phyloP scores from a whole-genome alignment of 35 echinoderm and acorn worm species.

The Ophiothrix spiculata region DNA sequence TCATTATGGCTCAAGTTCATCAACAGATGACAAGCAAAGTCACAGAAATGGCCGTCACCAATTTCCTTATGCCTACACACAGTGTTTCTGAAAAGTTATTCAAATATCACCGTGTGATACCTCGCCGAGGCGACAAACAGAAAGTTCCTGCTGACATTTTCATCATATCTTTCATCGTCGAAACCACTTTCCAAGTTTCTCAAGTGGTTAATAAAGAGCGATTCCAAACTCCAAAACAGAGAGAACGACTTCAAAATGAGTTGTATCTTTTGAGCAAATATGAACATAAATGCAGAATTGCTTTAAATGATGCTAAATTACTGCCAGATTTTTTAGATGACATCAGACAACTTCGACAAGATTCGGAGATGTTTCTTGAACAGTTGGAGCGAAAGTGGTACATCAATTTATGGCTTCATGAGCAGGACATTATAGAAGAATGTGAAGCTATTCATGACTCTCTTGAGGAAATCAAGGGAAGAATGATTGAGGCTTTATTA shows the following conservation, averaged over 20 bases:
- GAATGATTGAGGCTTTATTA: background rate
- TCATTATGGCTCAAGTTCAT: no score
- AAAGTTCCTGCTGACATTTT: background rate
- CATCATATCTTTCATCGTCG: background rate
- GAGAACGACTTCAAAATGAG: background rate
- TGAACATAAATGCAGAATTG: background rate
- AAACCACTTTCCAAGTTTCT: background rate
- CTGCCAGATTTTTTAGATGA: background rate
- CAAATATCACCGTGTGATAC: background rate
- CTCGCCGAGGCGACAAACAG: background rate
- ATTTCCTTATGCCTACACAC: background rate
- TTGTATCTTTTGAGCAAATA: background rate
- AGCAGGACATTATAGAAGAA: background rate
- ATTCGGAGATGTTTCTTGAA: background rate
- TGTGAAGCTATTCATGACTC: background rate
- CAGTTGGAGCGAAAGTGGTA: background rate
- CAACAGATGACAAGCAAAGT: no score
- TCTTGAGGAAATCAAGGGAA: background rate
- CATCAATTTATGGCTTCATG: slow-evolving; percentile 12
- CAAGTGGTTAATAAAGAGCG: background rate
- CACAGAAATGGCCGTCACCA: background rate
- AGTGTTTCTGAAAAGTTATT: background rate
- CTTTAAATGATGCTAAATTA: background rate
- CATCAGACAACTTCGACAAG: background rate
- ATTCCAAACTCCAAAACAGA: background rate